These are phyloP conservation scores for Paraplagusia blochii DNA, from an alignment of 2,113 vertebrate genomes.

Conservation along the genomic window DNA sequence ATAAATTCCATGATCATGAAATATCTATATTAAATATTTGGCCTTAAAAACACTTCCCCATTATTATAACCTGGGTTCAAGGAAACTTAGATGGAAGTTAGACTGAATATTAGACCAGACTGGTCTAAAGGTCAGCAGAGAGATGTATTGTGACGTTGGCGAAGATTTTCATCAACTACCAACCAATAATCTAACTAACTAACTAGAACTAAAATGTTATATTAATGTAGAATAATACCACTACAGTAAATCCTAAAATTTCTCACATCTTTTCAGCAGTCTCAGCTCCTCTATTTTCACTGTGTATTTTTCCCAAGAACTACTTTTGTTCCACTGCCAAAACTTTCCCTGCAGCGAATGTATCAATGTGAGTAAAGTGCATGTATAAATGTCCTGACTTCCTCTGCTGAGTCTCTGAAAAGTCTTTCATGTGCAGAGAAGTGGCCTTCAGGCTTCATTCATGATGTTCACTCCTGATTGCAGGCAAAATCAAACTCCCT, in stretches of 20 bases:
- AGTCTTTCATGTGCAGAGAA: not conserved
- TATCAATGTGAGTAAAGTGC: conserved; percentile 17
- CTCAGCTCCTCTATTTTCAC: not conserved
- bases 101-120: too few species aligned
- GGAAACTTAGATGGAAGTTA: too few species aligned
- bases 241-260: not conserved
- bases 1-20: too few species aligned
- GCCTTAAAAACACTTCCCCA: too few species aligned
- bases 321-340: not conserved
- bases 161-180: too few species aligned
- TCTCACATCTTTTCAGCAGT: not conserved
- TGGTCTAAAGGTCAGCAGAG: too few species aligned
- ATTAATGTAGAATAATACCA: not conserved
- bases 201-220: too few species aligned
- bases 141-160: too few species aligned
- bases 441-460: conserved; percentile 41
- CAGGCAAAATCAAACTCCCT: conserved; percentile 2
- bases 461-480: conserved; percentile 33
- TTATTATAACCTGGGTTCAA: too few species aligned
- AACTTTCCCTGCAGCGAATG: conserved; percentile 22
- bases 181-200: too few species aligned
- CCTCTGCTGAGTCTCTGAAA: conserved; percentile 29
- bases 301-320: conserved; percentile 5
- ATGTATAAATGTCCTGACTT: conserved; percentile 41
- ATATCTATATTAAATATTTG: too few species aligned